Evolutionary conservation across 1,140 invertebrate species (phyloP).

Genomic region (Zaprionus inermis): DNA sequence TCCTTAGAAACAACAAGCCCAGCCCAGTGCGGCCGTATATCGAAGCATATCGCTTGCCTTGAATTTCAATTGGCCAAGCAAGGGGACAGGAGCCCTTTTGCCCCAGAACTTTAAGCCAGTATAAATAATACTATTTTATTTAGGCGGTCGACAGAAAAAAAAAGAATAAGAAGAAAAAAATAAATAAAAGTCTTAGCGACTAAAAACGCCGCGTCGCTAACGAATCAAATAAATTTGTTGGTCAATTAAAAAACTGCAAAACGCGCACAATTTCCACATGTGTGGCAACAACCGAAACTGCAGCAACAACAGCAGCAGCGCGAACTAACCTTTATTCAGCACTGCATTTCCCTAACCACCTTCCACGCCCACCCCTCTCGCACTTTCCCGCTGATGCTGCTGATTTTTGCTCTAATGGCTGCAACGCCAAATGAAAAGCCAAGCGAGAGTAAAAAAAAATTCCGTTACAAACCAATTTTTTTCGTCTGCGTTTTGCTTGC

Average conservation of each 20-base stretch:
- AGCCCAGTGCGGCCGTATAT: background rate
- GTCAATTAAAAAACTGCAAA: constrained; percentile 83
- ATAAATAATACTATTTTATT: constrained; percentile 23
- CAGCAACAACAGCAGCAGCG: constrained; percentile 30
- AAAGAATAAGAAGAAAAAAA: constrained; percentile 11
- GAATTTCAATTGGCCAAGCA: constrained; percentile 68
- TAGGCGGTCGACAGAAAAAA: constrained; percentile 19
- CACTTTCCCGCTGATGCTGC: constrained; percentile 55
- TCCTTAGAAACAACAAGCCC: constrained; percentile 74
- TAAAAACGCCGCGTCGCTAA: constrained; percentile 69
- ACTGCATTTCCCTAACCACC: constrained; percentile 13
- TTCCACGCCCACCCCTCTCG: background rate
- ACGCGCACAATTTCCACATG: constrained; percentile 82
- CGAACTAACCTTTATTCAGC: constrained; percentile 24
- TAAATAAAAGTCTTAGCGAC: constrained; percentile 36
- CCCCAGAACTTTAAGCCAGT: constrained; percentile 17
- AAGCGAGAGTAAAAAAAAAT: constrained; percentile 55
- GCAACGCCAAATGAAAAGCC: constrained; percentile 77
- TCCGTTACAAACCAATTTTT: constrained; percentile 74
- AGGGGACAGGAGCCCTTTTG: constrained; percentile 26
- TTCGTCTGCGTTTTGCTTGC: constrained; percentile 30
- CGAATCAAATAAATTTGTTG: constrained; percentile 83
- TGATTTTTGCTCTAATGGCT: constrained; percentile 81
- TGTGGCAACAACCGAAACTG: constrained; percentile 62
- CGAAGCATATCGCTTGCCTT: constrained; percentile 39